Evolutionary conservation across 2,888 invertebrate species (phyloP), one percentile per base, ranked within the genome.

Genomic region (Escarpia spicata): DNA sequence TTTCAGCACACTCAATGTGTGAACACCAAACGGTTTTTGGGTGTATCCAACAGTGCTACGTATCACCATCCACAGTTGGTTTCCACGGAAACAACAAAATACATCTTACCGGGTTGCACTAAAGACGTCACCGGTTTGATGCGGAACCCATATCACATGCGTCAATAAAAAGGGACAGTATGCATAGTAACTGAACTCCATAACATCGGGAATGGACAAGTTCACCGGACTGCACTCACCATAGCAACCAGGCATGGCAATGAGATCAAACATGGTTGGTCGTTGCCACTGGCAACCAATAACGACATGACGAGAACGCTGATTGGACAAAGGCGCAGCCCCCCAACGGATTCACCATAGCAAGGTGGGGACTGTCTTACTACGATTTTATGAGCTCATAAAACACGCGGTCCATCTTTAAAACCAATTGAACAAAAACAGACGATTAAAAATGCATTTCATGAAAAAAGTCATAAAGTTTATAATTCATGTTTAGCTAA

Each of bases 111-210:
- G 75, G 75, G 75, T 75, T 26, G 75, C n/a, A 75, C 19, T 75
- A 75, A 75, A 75, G 75, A 75, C 75, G 75, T 75, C 75, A 75
- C 75, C 75, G 75, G 75, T 75, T 75, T 75, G 75, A 75, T 75
- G n/a, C 75, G 75, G 75, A 75, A n/a, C 75, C n/a, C 19, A 75
- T 75, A 75, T 75, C 75, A 75, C 75, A 26, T 75, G 75, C 75
- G 15, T 75, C 26, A 19, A 75, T 75, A 75, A 75, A 37, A 75
- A 75, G n/a, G 26, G 75, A 75, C 75, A 75, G 75, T 3, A 6
- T 75, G 75, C 75, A 75, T 75, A 26, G 19, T 75, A 75, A 75
- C 75, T 75, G 19, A 19, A 3, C 75, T n/a, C 75, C 75, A 26
- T 75, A 75, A 26, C 75, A 75, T 75, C 75, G 26, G 75, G 75